phyloP scores from a whole-genome alignment of 2,888 invertebrate species.

The Melieria picta region DNA sequence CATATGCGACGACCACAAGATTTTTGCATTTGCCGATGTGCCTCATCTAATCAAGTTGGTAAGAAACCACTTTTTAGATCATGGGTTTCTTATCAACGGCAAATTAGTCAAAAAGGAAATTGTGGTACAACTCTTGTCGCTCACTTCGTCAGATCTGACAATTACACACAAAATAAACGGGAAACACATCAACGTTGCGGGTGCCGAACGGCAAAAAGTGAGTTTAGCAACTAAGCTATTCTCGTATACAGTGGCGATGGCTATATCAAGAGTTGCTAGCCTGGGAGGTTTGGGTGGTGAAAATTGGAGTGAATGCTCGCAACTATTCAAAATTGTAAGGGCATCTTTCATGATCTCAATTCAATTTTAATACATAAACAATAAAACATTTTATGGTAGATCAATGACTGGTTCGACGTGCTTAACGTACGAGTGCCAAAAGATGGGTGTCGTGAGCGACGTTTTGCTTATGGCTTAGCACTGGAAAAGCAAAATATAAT shows the following conservation, averaged over 20 bases:
- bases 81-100: not conserved
- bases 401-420: not conserved
- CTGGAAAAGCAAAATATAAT: not conserved
- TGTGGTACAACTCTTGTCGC: not conserved
- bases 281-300: not conserved
- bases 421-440: not conserved
- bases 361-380: not conserved
- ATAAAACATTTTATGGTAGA: not conserved
- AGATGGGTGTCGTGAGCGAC: conserved; percentile 1
- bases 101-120: not conserved
- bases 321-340: not conserved
- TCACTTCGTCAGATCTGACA: not conserved
- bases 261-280: not conserved
- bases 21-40: conserved; percentile 1
- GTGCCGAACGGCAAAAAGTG: not conserved
- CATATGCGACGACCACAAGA: not conserved
- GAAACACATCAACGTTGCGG: not conserved
- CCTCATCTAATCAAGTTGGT: not conserved
- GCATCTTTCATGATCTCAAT: no score
- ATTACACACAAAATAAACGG: not conserved
- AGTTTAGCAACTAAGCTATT: no score
- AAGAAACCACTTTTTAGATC: not conserved
- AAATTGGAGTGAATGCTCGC: not conserved
- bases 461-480: not conserved
- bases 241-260: not conserved